These are phyloP conservation scores for Plecturocebus donacophilus DNA, from an alignment of 2,113 vertebrate genomes.

Conservation along the genomic window DNA sequence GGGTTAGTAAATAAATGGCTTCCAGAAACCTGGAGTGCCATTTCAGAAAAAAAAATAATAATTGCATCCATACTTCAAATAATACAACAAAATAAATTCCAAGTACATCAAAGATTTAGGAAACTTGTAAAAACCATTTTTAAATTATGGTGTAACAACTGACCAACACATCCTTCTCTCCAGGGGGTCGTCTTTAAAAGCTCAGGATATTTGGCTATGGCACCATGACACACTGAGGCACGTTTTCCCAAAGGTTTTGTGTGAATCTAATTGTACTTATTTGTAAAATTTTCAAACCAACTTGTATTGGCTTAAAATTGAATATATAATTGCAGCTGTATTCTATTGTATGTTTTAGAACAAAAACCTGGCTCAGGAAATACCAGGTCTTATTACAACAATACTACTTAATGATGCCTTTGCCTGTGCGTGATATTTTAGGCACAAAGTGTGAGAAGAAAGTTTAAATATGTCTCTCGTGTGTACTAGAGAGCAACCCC, in stretches of 20 bases:
- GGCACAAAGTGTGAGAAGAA: not conserved
- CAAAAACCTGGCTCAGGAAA: not conserved
- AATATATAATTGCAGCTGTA: not conserved
- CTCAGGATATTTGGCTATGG: not conserved
- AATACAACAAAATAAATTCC: not conserved
- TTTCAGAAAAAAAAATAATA: not conserved
- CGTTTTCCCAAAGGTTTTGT: not conserved
- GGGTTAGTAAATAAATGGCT: not conserved
- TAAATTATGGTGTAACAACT: not conserved
- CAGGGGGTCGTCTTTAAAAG: not conserved
- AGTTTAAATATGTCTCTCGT: not conserved
- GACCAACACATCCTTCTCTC: not conserved
- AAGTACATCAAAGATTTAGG: not conserved
- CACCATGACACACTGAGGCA: not conserved
- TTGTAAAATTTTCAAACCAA: not conserved
- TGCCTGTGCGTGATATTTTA: not conserved
- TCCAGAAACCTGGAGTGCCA: not conserved
- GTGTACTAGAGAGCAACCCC: not conserved
- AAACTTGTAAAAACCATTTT: not conserved
- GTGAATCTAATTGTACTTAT: not conserved
- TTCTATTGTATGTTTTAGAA: not conserved
- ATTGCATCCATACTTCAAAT: not conserved
- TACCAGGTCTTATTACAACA: not conserved
- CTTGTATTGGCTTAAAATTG: not conserved
- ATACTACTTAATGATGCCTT: not conserved